Evolutionary conservation across 2,888 invertebrate species (phyloP), one percentile per base, ranked within the genome.

Genomic region (Aproaerema taeniolella): DNA sequence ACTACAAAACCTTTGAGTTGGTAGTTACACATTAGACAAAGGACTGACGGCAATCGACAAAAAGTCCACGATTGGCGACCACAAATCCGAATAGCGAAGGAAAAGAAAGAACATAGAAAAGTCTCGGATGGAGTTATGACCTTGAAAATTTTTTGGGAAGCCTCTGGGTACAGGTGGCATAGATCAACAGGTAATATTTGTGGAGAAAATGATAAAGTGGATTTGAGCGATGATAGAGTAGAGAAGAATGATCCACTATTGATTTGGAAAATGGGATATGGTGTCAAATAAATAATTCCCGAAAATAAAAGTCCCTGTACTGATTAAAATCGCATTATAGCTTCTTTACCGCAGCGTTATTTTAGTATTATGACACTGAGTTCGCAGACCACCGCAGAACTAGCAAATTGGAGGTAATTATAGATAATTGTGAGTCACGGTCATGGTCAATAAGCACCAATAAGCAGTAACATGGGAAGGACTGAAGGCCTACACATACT

Each of bases 361-460:
- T 6, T 8, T 20, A 8, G 8, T 20, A 4, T 20, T 61, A 66
- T 70, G 60, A 73, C 67, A 67, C 60, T 64, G 63, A 53, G 30
- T 37, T 29, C 29, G 54, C 66, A 70, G 75, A 67, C 63, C 61
- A 64, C 61, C 55, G 74, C 69, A 67, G 75, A 79, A 73, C 8
- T 4, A 68, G 67, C 60, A 82, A 83, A 86, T 85, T 85, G 78
- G 73, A 77, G 75, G 72, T 85, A 86, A 86, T 86, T 81, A 81
- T 67, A 71, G 68, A 77, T 86, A 86, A 86, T 82, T 80, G 81
- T 64, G 49, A 76, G 68, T 63, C 82, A 86, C 61, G 86, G 86
- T 82, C 86, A 86, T 81, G 86, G 86, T 74, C 81, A 86, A 86
- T 85, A 82, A 83, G 80, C 82, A 83, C 76, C 80, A 80, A 82